Conservation (phyloP, 2,797 vertebrate species). For the Morus bassanus region DNA sequence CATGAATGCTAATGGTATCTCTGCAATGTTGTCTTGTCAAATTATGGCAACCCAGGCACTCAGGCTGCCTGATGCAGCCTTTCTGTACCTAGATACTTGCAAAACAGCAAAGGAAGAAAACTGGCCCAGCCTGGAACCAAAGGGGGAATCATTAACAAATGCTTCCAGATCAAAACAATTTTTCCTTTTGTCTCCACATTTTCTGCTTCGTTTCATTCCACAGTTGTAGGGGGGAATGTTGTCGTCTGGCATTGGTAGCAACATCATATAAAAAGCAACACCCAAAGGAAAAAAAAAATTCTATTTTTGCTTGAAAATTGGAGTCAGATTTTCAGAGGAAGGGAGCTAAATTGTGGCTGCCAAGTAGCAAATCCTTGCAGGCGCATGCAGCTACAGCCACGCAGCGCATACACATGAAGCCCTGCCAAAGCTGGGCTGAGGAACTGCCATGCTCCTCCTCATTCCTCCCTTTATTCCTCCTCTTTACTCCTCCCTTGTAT, state of each 20-base stretch:
- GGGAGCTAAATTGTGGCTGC: neutral
- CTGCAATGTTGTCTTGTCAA: constrained; percentile 29
- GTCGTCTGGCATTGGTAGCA: constrained; percentile 23
- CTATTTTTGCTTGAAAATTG: constrained; percentile 22
- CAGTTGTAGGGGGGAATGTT: neutral
- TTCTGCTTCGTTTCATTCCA: constrained; percentile 26
- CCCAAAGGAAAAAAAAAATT: neutral
- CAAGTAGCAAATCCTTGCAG: neutral
- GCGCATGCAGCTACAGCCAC: neutral
- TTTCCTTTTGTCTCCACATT: constrained; percentile 33
- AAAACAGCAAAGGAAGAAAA: neutral
- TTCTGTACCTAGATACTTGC: neutral
- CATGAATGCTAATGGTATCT: constrained; percentile 55
- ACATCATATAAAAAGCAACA: neutral
- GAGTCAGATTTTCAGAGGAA: constrained; percentile 29
- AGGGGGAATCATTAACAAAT: constrained; percentile 39
- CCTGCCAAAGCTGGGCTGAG: neutral
- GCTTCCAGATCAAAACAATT: constrained; percentile 44
- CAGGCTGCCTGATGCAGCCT: constrained; percentile 16
- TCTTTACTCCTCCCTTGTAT: neutral
- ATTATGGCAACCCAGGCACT: constrained; percentile 25
- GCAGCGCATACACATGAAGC: neutral
- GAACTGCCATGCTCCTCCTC: neutral
- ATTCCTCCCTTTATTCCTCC: neutral
- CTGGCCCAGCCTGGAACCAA: neutral